phyloP scores from a whole-genome alignment of 1,140 invertebrate genomes.

The Drosophila yakuba region DNA sequence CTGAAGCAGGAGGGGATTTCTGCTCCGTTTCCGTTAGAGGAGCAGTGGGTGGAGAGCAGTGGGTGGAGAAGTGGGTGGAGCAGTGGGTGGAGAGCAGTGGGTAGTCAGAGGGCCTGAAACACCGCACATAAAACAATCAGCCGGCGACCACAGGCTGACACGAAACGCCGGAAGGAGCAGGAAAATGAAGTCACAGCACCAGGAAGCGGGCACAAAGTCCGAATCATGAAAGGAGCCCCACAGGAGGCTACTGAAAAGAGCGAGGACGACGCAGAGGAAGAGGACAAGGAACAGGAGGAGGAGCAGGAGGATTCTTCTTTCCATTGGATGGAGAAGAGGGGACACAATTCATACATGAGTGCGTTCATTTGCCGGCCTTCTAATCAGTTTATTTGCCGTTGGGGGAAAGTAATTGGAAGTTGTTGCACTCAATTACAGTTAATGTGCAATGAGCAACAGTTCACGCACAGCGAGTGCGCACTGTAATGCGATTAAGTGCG shows the following conservation, averaged over 20 bases:
- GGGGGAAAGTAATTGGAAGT: constrained; percentile 53
- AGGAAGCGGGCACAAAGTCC: constrained; percentile 5
- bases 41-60: no score
- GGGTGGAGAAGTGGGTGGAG: no score
- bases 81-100: constrained; percentile 7
- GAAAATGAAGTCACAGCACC: constrained; percentile 69
- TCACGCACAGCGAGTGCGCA: not conserved
- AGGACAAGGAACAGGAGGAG: not conserved
- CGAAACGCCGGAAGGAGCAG: constrained; percentile 65
- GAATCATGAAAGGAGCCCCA: constrained; percentile 8
- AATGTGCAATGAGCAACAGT: constrained; percentile 25
- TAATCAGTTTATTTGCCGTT: constrained; percentile 53
- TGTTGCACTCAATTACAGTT: constrained; percentile 58
- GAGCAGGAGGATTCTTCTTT: not conserved
- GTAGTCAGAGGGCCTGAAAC: constrained; percentile 47
- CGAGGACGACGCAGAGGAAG: not conserved
- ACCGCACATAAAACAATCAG: constrained; percentile 79
- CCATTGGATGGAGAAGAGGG: not conserved
- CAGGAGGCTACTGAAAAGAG: not conserved
- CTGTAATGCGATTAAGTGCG: not conserved
- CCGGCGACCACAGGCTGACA: constrained; percentile 69
- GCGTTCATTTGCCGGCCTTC: constrained; percentile 26
- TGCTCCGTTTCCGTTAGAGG: constrained; percentile 6
- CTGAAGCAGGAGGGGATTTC: not conserved
- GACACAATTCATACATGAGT: constrained; percentile 62